Conservation (phyloP, 92 coral and sea anemone genomes). For the Diadumene lineata region DNA sequence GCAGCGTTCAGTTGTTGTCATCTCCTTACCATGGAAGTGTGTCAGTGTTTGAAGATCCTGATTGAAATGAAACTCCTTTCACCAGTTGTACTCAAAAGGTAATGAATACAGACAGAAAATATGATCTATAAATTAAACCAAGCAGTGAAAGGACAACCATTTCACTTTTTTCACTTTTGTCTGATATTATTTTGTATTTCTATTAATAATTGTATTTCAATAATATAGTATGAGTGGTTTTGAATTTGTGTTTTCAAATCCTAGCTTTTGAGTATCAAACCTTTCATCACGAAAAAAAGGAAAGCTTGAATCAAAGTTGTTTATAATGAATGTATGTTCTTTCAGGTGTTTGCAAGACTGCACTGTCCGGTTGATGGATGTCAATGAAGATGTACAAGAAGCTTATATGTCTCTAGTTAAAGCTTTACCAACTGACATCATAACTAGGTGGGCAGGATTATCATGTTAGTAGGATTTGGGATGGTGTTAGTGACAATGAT, state of each 20-base stretch:
- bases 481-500: neutral
- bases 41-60: constrained; percentile 81
- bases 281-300: no score
- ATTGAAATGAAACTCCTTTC: constrained; percentile 75
- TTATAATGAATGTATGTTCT: no score
- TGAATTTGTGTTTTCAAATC: no score
- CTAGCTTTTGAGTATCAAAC: no score
- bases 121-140: no score
- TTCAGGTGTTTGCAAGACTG: constrained; percentile 85
- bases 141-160: no score
- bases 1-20: constrained; percentile 73
- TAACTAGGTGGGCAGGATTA: constrained; percentile 63
- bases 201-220: no score
- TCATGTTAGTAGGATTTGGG: neutral
- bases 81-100: constrained; percentile 70
- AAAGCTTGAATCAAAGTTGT: no score
- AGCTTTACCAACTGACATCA: constrained; percentile 79
- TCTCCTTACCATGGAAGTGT: constrained; percentile 69
- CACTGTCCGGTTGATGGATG: constrained; percentile 77
- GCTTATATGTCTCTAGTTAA: constrained; percentile 63
- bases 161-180: no score
- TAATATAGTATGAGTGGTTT: no score
- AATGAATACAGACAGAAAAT: neutral
- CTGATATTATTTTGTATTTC: no score
- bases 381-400: constrained; percentile 56